Conservation (phyloP, 2,888 invertebrate genomes). For the Cremastinae sp. region DNA sequence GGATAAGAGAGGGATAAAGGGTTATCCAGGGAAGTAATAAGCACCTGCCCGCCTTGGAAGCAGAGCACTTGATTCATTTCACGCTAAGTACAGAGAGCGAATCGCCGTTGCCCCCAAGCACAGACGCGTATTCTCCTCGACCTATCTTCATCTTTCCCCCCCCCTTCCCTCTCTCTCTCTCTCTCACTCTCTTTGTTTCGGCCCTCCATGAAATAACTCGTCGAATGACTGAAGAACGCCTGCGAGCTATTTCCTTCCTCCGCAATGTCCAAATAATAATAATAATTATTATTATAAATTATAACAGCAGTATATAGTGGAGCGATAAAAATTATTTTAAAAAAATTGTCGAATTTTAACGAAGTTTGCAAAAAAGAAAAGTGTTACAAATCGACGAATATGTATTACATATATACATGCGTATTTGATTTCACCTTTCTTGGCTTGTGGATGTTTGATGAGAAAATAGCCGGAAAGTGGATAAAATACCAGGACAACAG, state of each 20-base stretch:
- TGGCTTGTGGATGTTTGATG: too few relatives aligned
- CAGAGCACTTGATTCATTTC: slow-evolving; percentile 79
- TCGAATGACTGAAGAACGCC: slow-evolving; percentile 69
- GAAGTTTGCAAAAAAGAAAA: too few relatives aligned
- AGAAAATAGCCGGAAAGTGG: too few relatives aligned
- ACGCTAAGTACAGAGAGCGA: slow-evolving; percentile 79
- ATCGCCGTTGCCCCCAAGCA: slow-evolving; percentile 50
- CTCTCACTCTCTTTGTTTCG: slow-evolving; percentile 12
- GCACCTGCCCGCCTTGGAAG: slow-evolving; percentile 79
- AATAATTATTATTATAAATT: slow-evolving; percentile 4
- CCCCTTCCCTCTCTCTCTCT: slow-evolving; percentile 23
- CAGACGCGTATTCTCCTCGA: slow-evolving; percentile 1
- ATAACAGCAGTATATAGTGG: slow-evolving; percentile 9
- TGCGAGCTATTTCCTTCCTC: slow-evolving; percentile 70
- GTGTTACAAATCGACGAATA: too few relatives aligned
- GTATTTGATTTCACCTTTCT: too few relatives aligned
- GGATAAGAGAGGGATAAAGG: slow-evolving; percentile 51
- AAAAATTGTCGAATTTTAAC: too few relatives aligned
- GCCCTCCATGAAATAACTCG: slow-evolving; percentile 21
- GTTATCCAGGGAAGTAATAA: slow-evolving; percentile 76
- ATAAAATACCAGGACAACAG: neutral
- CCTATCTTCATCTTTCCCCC: slow-evolving; percentile 3
- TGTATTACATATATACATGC: too few relatives aligned
- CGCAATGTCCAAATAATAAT: slow-evolving; percentile 7
- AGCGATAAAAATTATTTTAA: too few relatives aligned